Evolutionary conservation across 2,888 invertebrate genomes (phyloP), one percentile per base, ranked within the genome.

Genomic region (Diarsia brunnea): DNA sequence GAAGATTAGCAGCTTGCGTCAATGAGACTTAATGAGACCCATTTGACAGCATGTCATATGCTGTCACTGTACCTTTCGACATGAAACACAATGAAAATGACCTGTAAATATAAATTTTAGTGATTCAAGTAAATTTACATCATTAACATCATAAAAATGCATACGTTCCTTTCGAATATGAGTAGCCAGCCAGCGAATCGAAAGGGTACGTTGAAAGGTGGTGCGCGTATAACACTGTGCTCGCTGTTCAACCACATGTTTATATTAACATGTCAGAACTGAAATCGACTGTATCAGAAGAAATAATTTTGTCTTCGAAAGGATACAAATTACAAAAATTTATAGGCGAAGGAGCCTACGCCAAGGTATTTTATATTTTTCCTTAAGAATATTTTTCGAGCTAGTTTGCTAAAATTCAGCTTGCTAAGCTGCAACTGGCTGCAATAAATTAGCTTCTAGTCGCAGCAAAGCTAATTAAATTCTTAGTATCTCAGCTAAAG

Each of bases 281-380:
- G 93, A 95, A 95, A 94, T 90, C 93, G 69, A 91, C 93, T 88
- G 79, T 90, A 92, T 96, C 96, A 74, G 96, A 96, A 93, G 96
- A 96, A 92, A 93, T 94, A 88, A 96, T 96, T 81, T 94, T 96
- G 82, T 89, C 93, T 87, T 87, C 94, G 47, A 96, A 96, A 91
- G 98, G 98, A 76, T 98, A 98, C 90, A 97, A 96, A 89, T 92
- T 98, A 73, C 75, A 97, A 16, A 97, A 97, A 92, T 97, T 97
- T 91, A 91, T 98, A 74, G 98, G 98, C 12, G 98, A 98, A 95
- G 98, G 98, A 73, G 98, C 98, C 24, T 98, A 98, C 89, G 98
- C 98, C n/a, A 98, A 98, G 96, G 98, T 98, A 76, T 63, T 43
- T 43, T 64, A 53, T 38, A 3, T 11, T 31, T 47, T 14, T n/a